phyloP scores from a whole-genome alignment of 2,888 invertebrate species.

The Tuberolachnus salignus region DNA sequence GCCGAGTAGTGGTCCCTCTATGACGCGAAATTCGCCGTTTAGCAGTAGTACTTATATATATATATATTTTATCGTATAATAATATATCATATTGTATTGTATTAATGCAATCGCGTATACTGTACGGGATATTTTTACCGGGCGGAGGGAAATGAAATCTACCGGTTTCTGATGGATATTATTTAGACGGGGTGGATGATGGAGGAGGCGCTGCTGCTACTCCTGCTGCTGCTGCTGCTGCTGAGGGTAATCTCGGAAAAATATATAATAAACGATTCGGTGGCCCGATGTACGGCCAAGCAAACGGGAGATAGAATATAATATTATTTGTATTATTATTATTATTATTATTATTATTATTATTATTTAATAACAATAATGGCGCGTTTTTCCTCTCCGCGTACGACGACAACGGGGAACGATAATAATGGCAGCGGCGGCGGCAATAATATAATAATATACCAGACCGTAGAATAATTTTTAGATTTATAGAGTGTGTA shows the following conservation, averaged over 20 bases:
- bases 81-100: conserved; percentile 4
- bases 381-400: conserved; percentile 23
- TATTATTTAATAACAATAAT: conserved; percentile 45
- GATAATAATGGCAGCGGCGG: background rate
- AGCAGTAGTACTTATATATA: background rate
- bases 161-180: conserved; percentile 21
- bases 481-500: conserved; percentile 48
- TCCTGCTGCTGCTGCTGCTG: background rate
- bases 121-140: too few relatives aligned
- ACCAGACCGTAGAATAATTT: conserved; percentile 55
- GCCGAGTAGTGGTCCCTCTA: background rate
- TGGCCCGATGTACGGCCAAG: too few relatives aligned
- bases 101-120: too few relatives aligned
- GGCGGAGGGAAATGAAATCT: background rate
- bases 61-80: too few relatives aligned
- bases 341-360: background rate
- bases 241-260: background rate
- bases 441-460: conserved; percentile 12
- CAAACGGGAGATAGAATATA: background rate
- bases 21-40: background rate
- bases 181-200: too few relatives aligned
- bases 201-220: too few relatives aligned
- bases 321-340: too few relatives aligned
- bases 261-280: background rate
- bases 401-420: background rate